Conservation (phyloP, 2,797 vertebrate genomes). For the Tokudaia tokunoshimensis region DNA sequence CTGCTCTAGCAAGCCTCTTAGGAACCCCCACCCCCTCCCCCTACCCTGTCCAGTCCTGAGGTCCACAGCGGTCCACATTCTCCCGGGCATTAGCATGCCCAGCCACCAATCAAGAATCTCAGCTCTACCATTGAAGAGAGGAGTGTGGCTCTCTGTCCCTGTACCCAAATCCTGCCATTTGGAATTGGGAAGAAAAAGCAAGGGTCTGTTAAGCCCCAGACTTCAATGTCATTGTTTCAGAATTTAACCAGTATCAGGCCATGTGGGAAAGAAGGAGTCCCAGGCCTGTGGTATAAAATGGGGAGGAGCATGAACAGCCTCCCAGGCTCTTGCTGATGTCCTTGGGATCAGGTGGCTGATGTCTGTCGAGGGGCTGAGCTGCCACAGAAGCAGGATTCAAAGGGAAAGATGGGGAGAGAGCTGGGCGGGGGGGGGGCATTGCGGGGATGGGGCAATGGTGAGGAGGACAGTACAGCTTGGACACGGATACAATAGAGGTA, state of each 20-base stretch:
- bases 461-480: fast-evolving
- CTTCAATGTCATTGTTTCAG: not conserved
- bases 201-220: not conserved
- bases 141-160: not conserved
- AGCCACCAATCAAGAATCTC: not conserved
- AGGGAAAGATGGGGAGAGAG: not conserved
- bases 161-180: not conserved
- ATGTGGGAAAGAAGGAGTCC: not conserved
- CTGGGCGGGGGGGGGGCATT: no score
- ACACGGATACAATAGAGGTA: not conserved
- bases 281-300: not conserved
- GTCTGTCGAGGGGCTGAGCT: not conserved
- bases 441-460: not conserved
- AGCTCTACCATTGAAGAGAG: not conserved
- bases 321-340: not conserved
- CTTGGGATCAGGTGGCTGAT: not conserved
- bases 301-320: not conserved
- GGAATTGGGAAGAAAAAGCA: not conserved
- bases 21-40: no score
- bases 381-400: not conserved
- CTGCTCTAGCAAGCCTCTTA: not conserved
- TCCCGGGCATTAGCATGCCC: not conserved
- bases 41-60: not conserved
- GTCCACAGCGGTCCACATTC: not conserved
- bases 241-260: not conserved